Conservation (phyloP, 2,797 vertebrate species). For the Knipowitschia caucasica region DNA sequence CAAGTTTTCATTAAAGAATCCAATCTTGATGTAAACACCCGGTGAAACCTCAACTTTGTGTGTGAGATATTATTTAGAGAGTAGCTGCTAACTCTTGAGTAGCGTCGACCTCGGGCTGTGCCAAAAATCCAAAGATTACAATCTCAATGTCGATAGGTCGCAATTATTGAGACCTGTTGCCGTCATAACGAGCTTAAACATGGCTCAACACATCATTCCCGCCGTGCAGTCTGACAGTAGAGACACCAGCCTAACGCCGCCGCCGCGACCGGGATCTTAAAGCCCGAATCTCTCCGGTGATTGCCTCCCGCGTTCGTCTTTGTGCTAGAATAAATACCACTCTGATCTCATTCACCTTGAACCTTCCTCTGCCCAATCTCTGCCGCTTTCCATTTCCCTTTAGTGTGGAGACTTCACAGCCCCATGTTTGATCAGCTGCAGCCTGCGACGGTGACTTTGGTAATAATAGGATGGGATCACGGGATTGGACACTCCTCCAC, state of each 20-base stretch:
- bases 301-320: constrained; percentile 9
- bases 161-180: no score
- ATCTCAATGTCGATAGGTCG: no score
- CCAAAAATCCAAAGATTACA: no score
- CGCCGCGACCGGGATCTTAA: not conserved
- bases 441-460: constrained; percentile 33
- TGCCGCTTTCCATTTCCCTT: constrained; percentile 41
- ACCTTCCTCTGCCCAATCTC: constrained; percentile 44
- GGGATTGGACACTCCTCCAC: constrained; percentile 36
- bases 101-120: no score
- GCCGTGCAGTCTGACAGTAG: no score
- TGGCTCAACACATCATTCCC: not conserved
- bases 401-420: constrained; percentile 47
- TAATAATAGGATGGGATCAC: constrained; percentile 48
- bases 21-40: no score
- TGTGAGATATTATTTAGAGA: no score
- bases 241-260: no score
- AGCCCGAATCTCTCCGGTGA: constrained; percentile 11
- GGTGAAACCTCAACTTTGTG: no score
- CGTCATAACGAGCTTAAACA: no score
- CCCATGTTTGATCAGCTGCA: constrained; percentile 50
- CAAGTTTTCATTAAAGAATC: no score
- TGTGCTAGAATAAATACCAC: constrained; percentile 23
- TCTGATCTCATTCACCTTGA: constrained; percentile 50
- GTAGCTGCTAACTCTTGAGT: no score